Evolutionary conservation across 2,113 vertebrate species (phyloP).

Genomic region (Crocuta crocuta): DNA sequence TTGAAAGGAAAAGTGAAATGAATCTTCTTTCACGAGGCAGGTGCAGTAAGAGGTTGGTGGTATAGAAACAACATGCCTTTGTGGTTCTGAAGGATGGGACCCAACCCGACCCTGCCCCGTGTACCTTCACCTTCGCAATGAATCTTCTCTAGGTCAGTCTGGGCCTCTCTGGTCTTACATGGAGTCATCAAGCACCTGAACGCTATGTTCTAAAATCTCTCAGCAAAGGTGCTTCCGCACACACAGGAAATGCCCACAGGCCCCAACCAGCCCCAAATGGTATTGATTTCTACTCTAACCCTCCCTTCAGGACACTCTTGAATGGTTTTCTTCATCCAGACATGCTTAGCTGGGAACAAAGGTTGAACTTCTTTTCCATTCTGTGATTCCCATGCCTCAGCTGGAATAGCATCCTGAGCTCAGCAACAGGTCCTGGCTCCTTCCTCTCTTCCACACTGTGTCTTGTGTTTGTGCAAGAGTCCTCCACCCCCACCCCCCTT

Average conservation of each 20-base stretch:
- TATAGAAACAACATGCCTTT: not conserved
- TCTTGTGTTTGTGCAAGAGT: rapidly evolving
- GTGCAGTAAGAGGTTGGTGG: not conserved
- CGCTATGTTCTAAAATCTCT: not conserved
- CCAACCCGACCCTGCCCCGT: rapidly evolving
- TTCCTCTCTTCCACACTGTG: not conserved
- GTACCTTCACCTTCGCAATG: not conserved
- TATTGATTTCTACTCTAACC: not conserved
- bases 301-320: not conserved
- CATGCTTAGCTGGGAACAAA: not conserved
- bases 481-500: too few relatives aligned
- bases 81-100: not conserved
- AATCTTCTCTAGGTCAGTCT: not conserved
- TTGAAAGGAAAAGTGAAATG: not conserved
- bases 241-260: rapidly evolving
- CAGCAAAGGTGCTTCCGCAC: not conserved
- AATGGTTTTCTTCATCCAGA: not conserved
- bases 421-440: not conserved
- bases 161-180: not conserved
- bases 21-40: not conserved
- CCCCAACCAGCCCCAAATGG: too few relatives aligned
- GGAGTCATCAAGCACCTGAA: not conserved
- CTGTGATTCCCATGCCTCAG: not conserved
- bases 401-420: rapidly evolving
- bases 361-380: not conserved